Percentiles rank a stretch among this genome's conserved stretches.
Evolutionary conservation across 2,888 invertebrate genomes (phyloP).

Genomic region (Leistus spinibarbis): DNA sequence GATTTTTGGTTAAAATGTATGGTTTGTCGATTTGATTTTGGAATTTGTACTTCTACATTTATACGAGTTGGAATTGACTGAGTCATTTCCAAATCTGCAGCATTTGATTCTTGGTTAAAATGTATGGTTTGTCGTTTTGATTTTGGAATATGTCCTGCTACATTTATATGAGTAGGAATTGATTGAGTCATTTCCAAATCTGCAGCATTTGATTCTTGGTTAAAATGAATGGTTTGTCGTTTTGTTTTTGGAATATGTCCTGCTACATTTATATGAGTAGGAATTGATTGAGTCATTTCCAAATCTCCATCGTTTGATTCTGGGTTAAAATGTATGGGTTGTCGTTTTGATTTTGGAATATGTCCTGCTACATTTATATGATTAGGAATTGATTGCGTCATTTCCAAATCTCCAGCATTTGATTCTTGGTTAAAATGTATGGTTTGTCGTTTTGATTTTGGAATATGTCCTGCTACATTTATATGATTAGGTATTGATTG

Average conservation of each 20-base stretch:
- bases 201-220: not conserved
- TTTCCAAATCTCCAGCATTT: too few species aligned
- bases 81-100: not conserved
- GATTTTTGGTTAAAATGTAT: not conserved
- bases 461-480: too few species aligned
- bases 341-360: not conserved
- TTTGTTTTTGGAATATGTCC: not conserved
- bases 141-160: not conserved
- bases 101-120: not conserved
- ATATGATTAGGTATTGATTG: too few species aligned
- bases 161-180: not conserved
- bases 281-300: not conserved
- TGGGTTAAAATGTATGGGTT: not conserved
- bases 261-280: not conserved
- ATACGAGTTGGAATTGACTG: not conserved
- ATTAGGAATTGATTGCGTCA: not conserved
- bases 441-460: not conserved
- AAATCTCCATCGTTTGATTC: not conserved
- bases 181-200: slow-evolving; percentile 8
- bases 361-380: not conserved
- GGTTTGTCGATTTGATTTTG: not conserved
- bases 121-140: not conserved
- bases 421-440: not conserved
- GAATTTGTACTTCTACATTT: not conserved
- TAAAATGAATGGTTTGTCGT: slow-evolving; percentile 1